Base-by-base conservation (phyloP, 2,113 vertebrate genomes). In the Trematocara zebra region DNA sequence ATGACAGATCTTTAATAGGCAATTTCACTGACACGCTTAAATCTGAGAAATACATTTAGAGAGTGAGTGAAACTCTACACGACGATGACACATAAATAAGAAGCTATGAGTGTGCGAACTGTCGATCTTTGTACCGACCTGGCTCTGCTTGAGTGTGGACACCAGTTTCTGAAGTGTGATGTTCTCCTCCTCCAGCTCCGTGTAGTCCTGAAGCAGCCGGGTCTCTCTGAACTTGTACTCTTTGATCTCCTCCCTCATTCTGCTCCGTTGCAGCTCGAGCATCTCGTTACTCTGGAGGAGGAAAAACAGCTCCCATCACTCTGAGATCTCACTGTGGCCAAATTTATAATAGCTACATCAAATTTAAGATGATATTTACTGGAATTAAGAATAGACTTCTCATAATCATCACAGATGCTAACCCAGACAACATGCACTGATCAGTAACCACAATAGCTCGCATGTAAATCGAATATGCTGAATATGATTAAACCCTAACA, bases 161-260 rank as follows among this genome's bases (percentile, higher is more conserved):
- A 99, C 99, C 78, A 98, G 93, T 82, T 99, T 99, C 96, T 99
- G 99, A 86, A 99, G 94, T 0, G 97, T 97, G 94, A 99, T 99
- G 90, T 99, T 99, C 95, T 99, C 99, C 87, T 99, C 99, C 89
- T 99, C 99, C 78, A 99, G 97, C 87, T 99, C 99, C 0, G 98
- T 99, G 92, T 99, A 99, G 90, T 99, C 99, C 93, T 99, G 99
- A 54, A 99, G 97, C 57, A 99, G 97, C 5, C 99, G 94, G 0
- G 97, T 96, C 87, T 99, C 99, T 81, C 99, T 96, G 89, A 99
- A 99, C 79, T 99, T 99, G 91, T 98, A 99, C 91, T 99, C 99
- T 83, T 97, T 96, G 47, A 98, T 97, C 93, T 99, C 99, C 9
- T 99, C 99, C 85, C 98, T 98, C 98, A 98, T 98, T 64, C 98